Evolutionary conservation across 1,140 invertebrate species (phyloP).

Genomic region (Conus ventricosus): DNA sequence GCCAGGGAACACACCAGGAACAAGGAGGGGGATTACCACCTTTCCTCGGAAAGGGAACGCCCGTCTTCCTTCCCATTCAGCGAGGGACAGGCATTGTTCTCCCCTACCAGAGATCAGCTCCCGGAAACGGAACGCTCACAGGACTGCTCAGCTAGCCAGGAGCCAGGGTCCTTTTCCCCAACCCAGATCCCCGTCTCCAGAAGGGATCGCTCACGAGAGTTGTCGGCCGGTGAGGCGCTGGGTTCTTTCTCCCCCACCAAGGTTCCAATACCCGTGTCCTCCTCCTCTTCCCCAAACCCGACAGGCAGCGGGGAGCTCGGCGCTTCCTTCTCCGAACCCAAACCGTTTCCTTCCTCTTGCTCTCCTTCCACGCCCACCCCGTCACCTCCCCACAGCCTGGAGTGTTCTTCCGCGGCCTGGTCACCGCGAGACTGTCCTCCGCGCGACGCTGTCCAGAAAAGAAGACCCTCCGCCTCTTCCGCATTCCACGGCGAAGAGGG

Average conservation of each 20-base stretch:
- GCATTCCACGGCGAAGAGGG: too few species aligned
- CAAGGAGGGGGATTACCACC: too few species aligned
- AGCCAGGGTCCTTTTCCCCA: neutral
- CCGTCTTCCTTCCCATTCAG: too few species aligned
- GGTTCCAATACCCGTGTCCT: neutral
- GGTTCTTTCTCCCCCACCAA: neutral
- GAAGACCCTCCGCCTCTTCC: too few species aligned
- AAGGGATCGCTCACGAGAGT: too few species aligned
- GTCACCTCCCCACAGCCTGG: neutral
- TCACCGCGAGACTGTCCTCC: too few species aligned
- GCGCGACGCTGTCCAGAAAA: too few species aligned
- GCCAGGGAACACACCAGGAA: too few species aligned
- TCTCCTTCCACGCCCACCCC: neutral
- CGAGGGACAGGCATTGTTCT: too few species aligned
- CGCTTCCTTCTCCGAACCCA: neutral
- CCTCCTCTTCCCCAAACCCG: neutral
- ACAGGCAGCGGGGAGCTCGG: neutral
- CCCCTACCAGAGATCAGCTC: too few species aligned
- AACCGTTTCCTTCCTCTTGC: neutral
- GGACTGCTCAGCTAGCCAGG: neutral
- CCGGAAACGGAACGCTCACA: neutral
- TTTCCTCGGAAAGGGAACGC: too few species aligned
- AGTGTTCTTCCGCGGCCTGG: neutral
- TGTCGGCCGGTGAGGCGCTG: too few species aligned
- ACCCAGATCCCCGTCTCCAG: neutral